Evolutionary conservation across 1,140 invertebrate genomes (phyloP), one percentile per base, ranked within the genome.

Genomic region (Bradysia coprophila): DNA sequence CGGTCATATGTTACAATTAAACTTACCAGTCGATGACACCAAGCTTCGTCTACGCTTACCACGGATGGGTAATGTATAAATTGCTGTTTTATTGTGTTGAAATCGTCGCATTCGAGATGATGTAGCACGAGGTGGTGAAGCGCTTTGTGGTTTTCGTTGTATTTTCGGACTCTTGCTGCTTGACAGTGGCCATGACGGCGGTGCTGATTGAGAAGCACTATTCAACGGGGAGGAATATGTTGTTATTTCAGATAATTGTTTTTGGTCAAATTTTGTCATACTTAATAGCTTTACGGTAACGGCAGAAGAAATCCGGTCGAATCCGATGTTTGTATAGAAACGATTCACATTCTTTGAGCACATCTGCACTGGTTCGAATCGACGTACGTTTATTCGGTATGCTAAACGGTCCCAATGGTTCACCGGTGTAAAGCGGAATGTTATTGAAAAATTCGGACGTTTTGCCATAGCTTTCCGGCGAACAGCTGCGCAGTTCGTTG

Each of bases 271-370:
- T 28, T 33, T 37, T 31, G 19, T 43, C 48, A 45, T 40, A 60
- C 57, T 55, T 56, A 41, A 58, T 46, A 21, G 58, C 56, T 44
- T 56, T 59, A 39, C 57, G 58, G 46, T 58, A 67, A 44, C 64
- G 64, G 50, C 74, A 76, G 51, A 77, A 75, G 48, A 76, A 73
- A 41, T 76, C 73, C 0, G 74, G 72, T 33, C 66, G 66, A 53
- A 76, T 76, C 43, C 69, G 61, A 54, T 76, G 61, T n/a, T 65
- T 63, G 42, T 66, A 66, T 4, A 77, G 63, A 51, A 75, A 74
- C 44, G 73, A 68, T 50, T 75, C 71, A 49, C 71, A 76, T 43
- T 67, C 63, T n/a, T 64, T 62, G 43, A 75, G 55, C 24, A 70
- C 64, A 23, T 67, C 63, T 15, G 45, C 68, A 52, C 41, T 68